A percentile compares a stretch with the other conserved stretches of the same genome.
phyloP scores from a whole-genome alignment of 35 echinoderm and acorn worm genomes.

The Apostichopus californicus region DNA sequence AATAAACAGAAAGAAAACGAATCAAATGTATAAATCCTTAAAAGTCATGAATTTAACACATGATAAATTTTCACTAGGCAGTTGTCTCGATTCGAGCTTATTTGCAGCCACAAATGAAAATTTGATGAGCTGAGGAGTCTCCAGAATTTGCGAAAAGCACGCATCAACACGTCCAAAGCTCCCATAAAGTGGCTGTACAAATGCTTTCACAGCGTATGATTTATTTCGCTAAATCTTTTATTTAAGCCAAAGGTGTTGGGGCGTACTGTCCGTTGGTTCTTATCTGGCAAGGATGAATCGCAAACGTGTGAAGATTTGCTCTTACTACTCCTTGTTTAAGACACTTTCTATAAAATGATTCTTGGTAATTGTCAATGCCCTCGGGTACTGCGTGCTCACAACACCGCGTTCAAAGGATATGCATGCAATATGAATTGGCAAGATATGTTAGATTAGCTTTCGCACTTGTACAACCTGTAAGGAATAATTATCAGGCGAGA shows the following conservation, averaged over 20 bases:
- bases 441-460: conserved; percentile 42
- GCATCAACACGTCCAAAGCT: conserved; percentile 47
- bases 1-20: background rate
- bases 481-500: conserved; percentile 27
- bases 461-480: conserved; percentile 22
- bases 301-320: conserved; percentile 52
- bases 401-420: conserved; percentile 50
- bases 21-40: conserved; percentile 28
- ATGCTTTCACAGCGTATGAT: conserved; percentile 59
- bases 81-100: conserved; percentile 28
- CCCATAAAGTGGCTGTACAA: conserved; percentile 54
- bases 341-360: conserved; percentile 57
- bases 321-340: conserved; percentile 18
- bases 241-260: conserved; percentile 47
- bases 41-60: conserved; percentile 56
- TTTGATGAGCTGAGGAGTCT: conserved; percentile 48
- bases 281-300: conserved; percentile 29
- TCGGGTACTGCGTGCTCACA: conserved; percentile 43
- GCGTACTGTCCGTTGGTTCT: conserved; percentile 55
- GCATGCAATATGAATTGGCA: conserved; percentile 52
- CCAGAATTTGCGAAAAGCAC: conserved; percentile 37
- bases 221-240: conserved; percentile 59
- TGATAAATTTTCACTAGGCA: conserved; percentile 43
- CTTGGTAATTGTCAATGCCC: conserved; percentile 51
- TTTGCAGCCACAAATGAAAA: conserved; percentile 47